Evolutionary conservation across 2,113 vertebrate species (phyloP), one percentile per base, ranked within the genome.

Genomic region (Halichoeres trimaculatus): DNA sequence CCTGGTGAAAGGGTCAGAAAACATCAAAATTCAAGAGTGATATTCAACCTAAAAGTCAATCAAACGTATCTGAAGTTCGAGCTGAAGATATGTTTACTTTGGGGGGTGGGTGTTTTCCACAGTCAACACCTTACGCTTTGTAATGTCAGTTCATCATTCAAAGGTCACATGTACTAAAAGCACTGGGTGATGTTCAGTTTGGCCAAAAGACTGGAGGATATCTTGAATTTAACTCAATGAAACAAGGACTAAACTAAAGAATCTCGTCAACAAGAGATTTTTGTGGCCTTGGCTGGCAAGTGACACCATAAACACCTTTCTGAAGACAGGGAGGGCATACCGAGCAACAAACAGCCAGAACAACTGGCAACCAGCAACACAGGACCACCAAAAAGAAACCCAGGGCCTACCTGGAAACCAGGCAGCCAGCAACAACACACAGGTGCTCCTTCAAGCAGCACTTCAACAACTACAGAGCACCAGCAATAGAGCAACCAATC

Each of bases 1-100:
- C 70, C 77, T 83, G 80, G 64, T 85, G 74, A 69, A 86, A 83
- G 50, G 61, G 81, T 73, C 74, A 85, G 74, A 81, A 66, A 81
- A 48, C 45, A 48, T 48, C 17, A 19, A 48, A 20, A 48, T 48
- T 48, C 19, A 48, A n/a, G 45, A 19, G 51, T 36, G 17, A 10
- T 53, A 70, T 67, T 78, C 16, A 45, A 13, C 26, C 19, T 70
- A 24, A 75, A 9, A 77, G 14, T 48, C 19, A 48, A 75, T 40
- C 35, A 75, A 8, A 74, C 17, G 38, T 2, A 38, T 13, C 58
- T 22, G 48, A 48, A 20, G 2, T 35, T 63, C n/a, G 10, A 9
- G 30, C 30, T 30, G 30, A 30, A 30, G 3, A 30, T 3, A 6
- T 1, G 23, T 59, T 68, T 23, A 20, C 20, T 24, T 47, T 24